Conservation (phyloP, 1,140 invertebrate genomes). For the Eurosta solidaginis region DNA sequence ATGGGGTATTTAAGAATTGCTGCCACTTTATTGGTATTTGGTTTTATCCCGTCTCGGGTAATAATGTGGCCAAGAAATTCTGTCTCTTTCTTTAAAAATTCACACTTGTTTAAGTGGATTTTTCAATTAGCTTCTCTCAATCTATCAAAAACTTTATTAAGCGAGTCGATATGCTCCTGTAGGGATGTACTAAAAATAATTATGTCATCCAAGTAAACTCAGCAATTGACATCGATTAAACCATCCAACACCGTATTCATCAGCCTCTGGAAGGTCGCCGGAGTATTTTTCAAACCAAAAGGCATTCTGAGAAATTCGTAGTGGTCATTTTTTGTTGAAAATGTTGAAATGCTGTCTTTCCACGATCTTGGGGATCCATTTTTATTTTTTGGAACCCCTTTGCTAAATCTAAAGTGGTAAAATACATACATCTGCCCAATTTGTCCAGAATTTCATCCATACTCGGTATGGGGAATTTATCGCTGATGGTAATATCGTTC, state of each 20-base stretch:
- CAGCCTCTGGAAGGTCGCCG: constrained; percentile 59
- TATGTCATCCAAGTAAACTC: constrained; percentile 61
- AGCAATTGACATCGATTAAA: constrained; percentile 44
- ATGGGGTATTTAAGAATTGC: constrained; percentile 41
- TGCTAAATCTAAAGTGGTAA: constrained; percentile 60
- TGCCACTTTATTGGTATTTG: constrained; percentile 40
- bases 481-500: no score
- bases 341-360: constrained; percentile 64
- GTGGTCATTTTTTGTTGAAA: constrained; percentile 52
- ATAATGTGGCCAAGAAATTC: constrained; percentile 49
- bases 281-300: no score
- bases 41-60: constrained; percentile 41
- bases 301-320: constrained; percentile 59
- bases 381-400: constrained; percentile 63
- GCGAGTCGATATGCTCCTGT: constrained; percentile 48
- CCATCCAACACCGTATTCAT: constrained; percentile 55
- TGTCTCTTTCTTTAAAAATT: constrained; percentile 47
- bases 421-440: constrained; percentile 57
- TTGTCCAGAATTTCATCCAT: constrained; percentile 62
- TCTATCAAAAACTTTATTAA: constrained; percentile 48
- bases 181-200: constrained; percentile 53
- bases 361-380: constrained; percentile 49
- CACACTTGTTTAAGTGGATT: constrained; percentile 47
- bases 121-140: constrained; percentile 48
- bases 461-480: constrained; percentile 62